These are phyloP conservation scores for Puffinus mauretanicus DNA, from an alignment of 2,113 vertebrate species.

Conservation along the genomic window DNA sequence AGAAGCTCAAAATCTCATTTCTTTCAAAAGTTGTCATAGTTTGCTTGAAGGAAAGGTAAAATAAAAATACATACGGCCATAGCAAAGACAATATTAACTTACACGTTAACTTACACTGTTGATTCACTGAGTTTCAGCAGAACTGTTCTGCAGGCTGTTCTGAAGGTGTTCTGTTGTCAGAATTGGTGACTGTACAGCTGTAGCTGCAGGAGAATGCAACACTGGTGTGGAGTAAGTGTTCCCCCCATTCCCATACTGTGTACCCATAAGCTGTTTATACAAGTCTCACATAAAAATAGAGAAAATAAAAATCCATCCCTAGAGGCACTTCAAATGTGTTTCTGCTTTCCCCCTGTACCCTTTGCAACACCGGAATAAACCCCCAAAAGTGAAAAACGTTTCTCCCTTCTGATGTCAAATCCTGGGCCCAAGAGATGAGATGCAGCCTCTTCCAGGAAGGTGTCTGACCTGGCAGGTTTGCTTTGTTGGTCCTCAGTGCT, in stretches of 20 bases:
- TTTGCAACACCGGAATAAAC: neutral
- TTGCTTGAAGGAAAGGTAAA: neutral
- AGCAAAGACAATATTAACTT: neutral
- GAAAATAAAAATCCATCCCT: neutral
- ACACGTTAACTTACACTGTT: neutral
- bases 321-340: neutral
- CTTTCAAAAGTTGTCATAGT: neutral
- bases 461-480: conserved; percentile 9
- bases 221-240: neutral
- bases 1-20: neutral
- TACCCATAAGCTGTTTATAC: neutral
- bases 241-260: neutral
- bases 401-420: neutral
- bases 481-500: conserved; percentile 14
- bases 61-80: neutral
- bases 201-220: neutral
- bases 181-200: neutral
- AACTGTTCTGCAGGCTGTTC: neutral
- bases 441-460: neutral
- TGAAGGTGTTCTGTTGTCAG: neutral
- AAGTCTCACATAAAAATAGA: neutral
- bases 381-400: neutral
- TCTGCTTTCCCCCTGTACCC: neutral
- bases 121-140: neutral
- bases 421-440: neutral